phyloP scores from a whole-genome alignment of 2,888 invertebrate species.

The Chymomyza fuscimana region DNA sequence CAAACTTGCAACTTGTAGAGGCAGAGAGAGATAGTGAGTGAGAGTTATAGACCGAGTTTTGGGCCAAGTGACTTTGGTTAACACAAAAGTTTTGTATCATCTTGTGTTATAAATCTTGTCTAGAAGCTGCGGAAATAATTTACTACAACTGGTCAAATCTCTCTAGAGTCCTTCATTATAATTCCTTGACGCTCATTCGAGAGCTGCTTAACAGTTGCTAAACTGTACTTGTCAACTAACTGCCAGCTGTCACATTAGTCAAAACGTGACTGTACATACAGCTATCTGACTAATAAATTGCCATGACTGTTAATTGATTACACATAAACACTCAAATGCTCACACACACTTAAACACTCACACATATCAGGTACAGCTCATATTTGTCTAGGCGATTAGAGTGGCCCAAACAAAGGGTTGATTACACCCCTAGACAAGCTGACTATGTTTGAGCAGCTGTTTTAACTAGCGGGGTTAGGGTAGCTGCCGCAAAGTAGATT shows the following conservation, averaged over 20 bases:
- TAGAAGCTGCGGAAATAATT: slow-evolving; percentile 60
- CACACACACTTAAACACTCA: neutral
- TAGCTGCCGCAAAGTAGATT: too few relatives aligned
- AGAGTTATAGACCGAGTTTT: neutral
- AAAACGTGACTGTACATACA: slow-evolving; percentile 28
- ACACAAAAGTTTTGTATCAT: slow-evolving; percentile 46
- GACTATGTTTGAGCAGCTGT: slow-evolving; percentile 59
- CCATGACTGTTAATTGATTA: slow-evolving; percentile 68
- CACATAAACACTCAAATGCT: slow-evolving; percentile 50
- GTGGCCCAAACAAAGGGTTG: slow-evolving; percentile 41
- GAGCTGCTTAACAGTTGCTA: neutral
- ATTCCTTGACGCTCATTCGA: neutral
- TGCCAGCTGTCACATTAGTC: slow-evolving; percentile 8
- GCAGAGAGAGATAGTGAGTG: neutral
- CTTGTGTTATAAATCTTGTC: slow-evolving; percentile 56
- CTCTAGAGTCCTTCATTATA: neutral
- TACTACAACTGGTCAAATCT: slow-evolving; percentile 36
- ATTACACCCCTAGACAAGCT: slow-evolving; percentile 19
- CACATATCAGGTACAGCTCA: neutral
- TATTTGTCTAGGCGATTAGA: slow-evolving; percentile 56
- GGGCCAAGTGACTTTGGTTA: slow-evolving; percentile 35
- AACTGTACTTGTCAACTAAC: neutral
- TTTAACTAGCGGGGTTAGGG: slow-evolving; percentile 18
- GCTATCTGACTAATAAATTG: slow-evolving; percentile 58
- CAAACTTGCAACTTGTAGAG: slow-evolving; percentile 8